Evolutionary conservation across 1,140 invertebrate genomes (phyloP).

Genomic region (Whitmania pigra): DNA sequence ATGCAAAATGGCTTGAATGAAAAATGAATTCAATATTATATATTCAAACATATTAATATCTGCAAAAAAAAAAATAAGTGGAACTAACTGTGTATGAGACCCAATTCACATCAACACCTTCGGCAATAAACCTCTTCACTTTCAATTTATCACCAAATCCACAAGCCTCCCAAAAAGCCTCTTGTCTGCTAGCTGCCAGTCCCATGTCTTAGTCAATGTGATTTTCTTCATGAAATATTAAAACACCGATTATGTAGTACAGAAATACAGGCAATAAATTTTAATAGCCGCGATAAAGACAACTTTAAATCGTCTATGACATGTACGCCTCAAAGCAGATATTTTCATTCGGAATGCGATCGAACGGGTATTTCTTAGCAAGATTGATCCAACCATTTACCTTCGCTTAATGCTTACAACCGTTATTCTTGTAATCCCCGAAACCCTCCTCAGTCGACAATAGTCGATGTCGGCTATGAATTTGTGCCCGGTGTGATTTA

Average conservation of each 20-base stretch:
- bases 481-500: no score
- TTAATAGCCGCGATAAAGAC: not conserved
- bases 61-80: not conserved
- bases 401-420: no score
- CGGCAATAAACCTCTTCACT: constrained; percentile 36
- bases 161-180: constrained; percentile 42
- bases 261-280: not conserved
- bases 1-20: not conserved
- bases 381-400: no score
- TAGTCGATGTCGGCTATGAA: no score
- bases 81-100: constrained; percentile 40
- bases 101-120: constrained; percentile 42
- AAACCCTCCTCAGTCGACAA: no score
- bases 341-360: not conserved
- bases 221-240: not conserved
- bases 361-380: not conserved
- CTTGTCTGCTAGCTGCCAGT: constrained; percentile 46
- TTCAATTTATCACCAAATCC: constrained; percentile 37
- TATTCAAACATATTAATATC: not conserved
- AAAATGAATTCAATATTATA: not conserved
- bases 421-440: no score
- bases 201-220: constrained; percentile 31
- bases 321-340: not conserved
- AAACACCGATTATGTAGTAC: not conserved
- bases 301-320: not conserved